A percentile compares a stretch with the other conserved stretches of the same genome.
Conservation (phyloP, 2,888 invertebrate species). For the Caenorhabditis macrosperma region DNA sequence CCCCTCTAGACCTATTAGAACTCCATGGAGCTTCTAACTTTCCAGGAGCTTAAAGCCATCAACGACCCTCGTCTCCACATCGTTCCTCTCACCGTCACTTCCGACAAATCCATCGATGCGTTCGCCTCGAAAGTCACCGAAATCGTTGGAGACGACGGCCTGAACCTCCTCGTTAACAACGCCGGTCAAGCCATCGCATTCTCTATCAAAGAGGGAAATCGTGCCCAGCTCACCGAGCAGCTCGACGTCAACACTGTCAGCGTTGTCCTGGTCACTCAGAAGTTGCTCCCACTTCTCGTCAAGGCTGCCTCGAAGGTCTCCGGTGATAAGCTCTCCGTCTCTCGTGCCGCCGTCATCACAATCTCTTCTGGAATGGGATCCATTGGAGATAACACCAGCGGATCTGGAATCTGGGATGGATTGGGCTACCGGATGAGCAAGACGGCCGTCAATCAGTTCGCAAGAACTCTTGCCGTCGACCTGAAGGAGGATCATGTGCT, state of each 20-base stretch:
- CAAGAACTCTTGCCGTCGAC: constrained; percentile 65
- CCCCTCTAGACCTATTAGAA: no score
- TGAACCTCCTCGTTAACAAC: constrained; percentile 56
- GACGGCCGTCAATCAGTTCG: constrained; percentile 71
- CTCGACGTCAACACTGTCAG: constrained; percentile 85
- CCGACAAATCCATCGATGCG: constrained; percentile 48
- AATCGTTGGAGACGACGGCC: constrained; percentile 56
- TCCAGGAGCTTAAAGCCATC: constrained; percentile 51
- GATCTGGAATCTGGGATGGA: constrained; percentile 42
- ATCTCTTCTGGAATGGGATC: constrained; percentile 63
- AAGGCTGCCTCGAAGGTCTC: constrained; percentile 45
- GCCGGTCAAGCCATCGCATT: constrained; percentile 40
- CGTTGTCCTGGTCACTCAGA: constrained; percentile 55
- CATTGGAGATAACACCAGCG: constrained; percentile 53
- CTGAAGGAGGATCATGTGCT: constrained; percentile 61
- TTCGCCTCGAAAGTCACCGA: constrained; percentile 31
- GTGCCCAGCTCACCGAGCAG: constrained; percentile 84
- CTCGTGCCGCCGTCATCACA: constrained; percentile 51
- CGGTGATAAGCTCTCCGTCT: constrained; percentile 33
- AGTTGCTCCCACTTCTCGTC: constrained; percentile 59
- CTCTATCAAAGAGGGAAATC: constrained; percentile 80
- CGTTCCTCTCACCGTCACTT: constrained; percentile 37
- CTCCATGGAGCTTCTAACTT: not conserved
- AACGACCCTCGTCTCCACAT: constrained; percentile 43
- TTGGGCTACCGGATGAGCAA: constrained; percentile 64